A percentile compares a stretch with the other conserved stretches of the same genome.
phyloP scores from a whole-genome alignment of 2,113 vertebrate species.

The Pogona vitticeps region DNA sequence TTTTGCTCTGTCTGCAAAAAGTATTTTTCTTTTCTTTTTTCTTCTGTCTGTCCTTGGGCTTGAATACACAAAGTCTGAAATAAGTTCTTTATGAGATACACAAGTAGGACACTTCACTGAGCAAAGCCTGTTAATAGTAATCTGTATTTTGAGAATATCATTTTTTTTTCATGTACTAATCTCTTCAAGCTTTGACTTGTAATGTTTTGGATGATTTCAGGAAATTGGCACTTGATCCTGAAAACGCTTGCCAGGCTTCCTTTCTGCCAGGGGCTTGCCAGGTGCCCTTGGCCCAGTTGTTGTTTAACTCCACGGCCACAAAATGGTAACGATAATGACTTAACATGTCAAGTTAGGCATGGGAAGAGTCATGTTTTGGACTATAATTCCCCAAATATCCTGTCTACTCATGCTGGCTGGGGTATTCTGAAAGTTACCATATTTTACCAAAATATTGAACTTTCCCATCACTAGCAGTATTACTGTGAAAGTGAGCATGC shows the following conservation, averaged over 20 bases:
- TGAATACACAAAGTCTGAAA: not conserved
- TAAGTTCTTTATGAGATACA: not conserved
- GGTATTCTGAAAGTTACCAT: too few species aligned
- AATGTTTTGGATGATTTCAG: not conserved
- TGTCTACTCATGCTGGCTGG: too few species aligned
- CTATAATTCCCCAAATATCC: too few species aligned
- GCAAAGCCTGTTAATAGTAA: slow-evolving; percentile 7
- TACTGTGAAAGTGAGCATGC: not conserved
- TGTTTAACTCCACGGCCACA: not conserved
- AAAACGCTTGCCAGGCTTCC: not conserved
- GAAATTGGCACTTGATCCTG: not conserved
- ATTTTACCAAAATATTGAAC: too few species aligned
- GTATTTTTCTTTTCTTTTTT: not conserved
- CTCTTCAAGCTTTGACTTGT: slow-evolving; percentile 40
- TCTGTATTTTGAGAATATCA: slow-evolving; percentile 9
- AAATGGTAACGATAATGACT: not conserved
- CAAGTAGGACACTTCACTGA: not conserved
- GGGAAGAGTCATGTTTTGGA: too few species aligned
- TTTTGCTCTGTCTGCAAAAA: not conserved
- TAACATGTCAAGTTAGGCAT: too few species aligned
- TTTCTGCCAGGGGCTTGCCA: not conserved
- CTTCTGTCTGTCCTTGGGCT: too few species aligned
- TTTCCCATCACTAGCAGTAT: not conserved
- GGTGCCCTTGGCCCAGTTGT: too few species aligned
- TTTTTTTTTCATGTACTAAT: slow-evolving; percentile 5